These are phyloP conservation scores for Nebria ingens DNA, from an alignment of 1,140 invertebrate species.

Conservation along the genomic window DNA sequence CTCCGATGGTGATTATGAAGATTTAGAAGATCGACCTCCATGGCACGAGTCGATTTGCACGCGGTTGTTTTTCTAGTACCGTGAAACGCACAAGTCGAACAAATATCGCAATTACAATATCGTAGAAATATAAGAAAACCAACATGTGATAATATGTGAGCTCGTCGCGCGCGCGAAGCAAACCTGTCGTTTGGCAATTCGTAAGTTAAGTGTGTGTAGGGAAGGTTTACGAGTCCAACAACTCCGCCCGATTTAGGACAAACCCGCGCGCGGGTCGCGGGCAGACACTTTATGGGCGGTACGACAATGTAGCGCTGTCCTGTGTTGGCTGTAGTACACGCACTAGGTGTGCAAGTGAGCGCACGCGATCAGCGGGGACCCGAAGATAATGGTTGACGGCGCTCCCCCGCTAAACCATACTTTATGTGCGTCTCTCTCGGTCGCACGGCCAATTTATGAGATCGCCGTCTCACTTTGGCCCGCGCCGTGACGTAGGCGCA, in stretches of 20 bases:
- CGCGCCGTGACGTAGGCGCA: conserved; percentile 26
- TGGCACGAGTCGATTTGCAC: conserved; percentile 2
- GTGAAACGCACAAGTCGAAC: background rate
- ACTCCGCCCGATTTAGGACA: conserved; percentile 26
- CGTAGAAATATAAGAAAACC: conserved; percentile 16
- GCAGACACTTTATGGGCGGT: conserved; percentile 33
- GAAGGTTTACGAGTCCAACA: conserved; percentile 32
- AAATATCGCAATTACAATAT: background rate
- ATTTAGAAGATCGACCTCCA: background rate
- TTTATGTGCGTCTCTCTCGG: conserved; percentile 36
- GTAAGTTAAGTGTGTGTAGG: conserved; percentile 34
- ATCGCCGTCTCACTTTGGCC: conserved; percentile 24
- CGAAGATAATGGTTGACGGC: conserved; percentile 34
- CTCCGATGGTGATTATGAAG: background rate
- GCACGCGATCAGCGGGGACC: conserved; percentile 20
- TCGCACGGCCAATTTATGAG: conserved; percentile 33
- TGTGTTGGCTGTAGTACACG: background rate
- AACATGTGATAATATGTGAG: conserved; percentile 29
- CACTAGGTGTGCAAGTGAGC: background rate
- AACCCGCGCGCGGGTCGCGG: conserved; percentile 16
- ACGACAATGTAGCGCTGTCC: conserved; percentile 16
- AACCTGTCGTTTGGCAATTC: conserved; percentile 34
- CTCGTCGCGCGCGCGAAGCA: conserved; percentile 23
- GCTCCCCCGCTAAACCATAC: conserved; percentile 35
- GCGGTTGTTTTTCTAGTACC: too few relatives aligned